Evolutionary conservation across 2,113 vertebrate genomes (phyloP).

Genomic region (Lota lota): DNA sequence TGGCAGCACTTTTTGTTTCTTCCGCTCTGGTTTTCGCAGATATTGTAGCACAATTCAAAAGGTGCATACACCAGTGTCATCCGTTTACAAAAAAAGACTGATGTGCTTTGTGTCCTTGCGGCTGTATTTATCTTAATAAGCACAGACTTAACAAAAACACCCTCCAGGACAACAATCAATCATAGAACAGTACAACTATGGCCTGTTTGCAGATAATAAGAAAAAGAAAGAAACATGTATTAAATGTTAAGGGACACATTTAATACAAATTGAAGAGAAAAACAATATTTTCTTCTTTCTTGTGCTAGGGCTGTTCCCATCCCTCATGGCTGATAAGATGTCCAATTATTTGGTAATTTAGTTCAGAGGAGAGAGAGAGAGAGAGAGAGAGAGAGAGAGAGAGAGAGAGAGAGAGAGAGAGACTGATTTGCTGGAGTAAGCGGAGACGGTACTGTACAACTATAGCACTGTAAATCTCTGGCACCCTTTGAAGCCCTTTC

Average conservation of each 20-base stretch:
- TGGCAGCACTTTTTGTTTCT: constrained; percentile 29
- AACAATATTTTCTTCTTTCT: constrained; percentile 36
- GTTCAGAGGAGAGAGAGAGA: constrained; percentile 54
- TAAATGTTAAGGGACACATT: constrained; percentile 40
- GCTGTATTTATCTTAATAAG: constrained; percentile 12
- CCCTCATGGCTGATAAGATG: constrained; percentile 61
- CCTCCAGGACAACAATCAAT: constrained; percentile 23
- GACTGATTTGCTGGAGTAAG: constrained; percentile 50
- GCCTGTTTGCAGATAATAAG: constrained; percentile 26
- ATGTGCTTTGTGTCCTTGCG: constrained; percentile 14
- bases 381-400: constrained; percentile 15
- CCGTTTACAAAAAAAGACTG: not conserved
- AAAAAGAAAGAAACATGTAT: constrained; percentile 17
- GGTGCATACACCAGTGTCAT: constrained; percentile 4
- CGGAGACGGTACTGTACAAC: constrained; percentile 23
- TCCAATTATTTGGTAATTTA: constrained; percentile 67
- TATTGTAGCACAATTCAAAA: constrained; percentile 17
- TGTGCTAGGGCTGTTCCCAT: constrained; percentile 44
- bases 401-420: constrained; percentile 22
- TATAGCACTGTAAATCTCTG: constrained; percentile 38
- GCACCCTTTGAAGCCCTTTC: constrained; percentile 65
- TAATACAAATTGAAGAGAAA: constrained; percentile 41
- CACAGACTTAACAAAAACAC: not conserved
- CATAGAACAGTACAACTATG: constrained; percentile 34
- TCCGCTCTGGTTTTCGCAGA: constrained; percentile 16